Evolutionary conservation across 2,797 vertebrate genomes (phyloP), one percentile per base, ranked within the genome.

Genomic region (Gastrophryne carolinensis): DNA sequence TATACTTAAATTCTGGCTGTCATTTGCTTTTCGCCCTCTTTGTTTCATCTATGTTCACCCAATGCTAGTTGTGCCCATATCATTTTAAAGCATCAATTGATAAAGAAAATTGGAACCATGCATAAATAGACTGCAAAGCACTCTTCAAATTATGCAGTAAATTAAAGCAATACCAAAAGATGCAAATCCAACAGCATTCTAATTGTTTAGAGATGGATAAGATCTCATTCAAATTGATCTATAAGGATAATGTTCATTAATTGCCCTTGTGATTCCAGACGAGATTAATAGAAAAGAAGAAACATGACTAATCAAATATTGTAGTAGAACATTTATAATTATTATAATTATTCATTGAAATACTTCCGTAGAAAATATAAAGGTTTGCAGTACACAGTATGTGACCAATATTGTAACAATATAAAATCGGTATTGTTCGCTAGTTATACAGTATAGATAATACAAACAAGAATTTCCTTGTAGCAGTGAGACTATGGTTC

Each of bases 91-190:
- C 56, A 75, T 68, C 57, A 26, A 23, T 52, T 32, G 17, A 68
- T 68, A 26, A 75, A 61, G 41, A 52, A 75, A 68, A 75, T 68
- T 52, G 54, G 68, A 75, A 68, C 60, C 24, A 75, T 68, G 73
- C 53, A 68, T 75, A 64, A 61, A 23, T 67, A 67, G 60, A 67
- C 53, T 75, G 37, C 64, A 68, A 75, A 75, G 44, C 6, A 15
- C 9, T 68, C 53, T 30, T 39, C 44, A 32, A 65, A 75, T 64
- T 56, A 75, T 68, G 61, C 62, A 54, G 64, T 62, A 68, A 69
- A 41, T 61, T 72, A 72, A 32, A 72, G 32, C 24, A 63, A 9
- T 29, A 15, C 19, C 29, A 34, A 17, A 67, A 29, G 23, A 66
- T n/a, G 21, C 47, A 47, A 49, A 66, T 21, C 27, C 11, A 29